Conservation (phyloP, 2,888 invertebrate species). For the Bellardia bayeri region DNA sequence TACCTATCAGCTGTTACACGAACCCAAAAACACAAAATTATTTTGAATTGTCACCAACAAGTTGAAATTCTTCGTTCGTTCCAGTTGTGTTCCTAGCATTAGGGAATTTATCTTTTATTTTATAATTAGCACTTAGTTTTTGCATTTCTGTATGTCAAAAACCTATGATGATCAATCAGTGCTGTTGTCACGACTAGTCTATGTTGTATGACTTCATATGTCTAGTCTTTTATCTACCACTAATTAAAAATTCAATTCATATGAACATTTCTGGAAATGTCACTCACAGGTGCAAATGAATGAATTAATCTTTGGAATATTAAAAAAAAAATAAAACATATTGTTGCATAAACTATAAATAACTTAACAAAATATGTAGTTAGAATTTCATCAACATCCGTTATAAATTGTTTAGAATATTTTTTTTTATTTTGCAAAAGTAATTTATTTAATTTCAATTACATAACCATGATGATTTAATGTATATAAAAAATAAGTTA, state of each 20-base stretch:
- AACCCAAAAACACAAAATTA: too few species aligned
- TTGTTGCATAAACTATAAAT: constrained; percentile 2
- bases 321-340: background rate
- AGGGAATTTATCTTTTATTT: too few species aligned
- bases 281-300: constrained; percentile 29
- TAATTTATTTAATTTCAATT: constrained; percentile 34
- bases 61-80: too few species aligned
- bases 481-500: constrained; percentile 28
- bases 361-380: background rate
- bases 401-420: constrained; percentile 17
- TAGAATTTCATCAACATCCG: constrained; percentile 36
- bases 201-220: background rate
- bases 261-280: constrained; percentile 36
- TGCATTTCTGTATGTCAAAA: too few species aligned
- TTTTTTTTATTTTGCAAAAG: constrained; percentile 3
- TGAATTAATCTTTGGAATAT: constrained; percentile 1
- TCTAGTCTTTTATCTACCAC: background rate
- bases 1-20: too few species aligned
- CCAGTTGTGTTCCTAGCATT: too few species aligned
- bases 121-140: too few species aligned
- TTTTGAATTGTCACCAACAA: too few species aligned
- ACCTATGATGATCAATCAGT: too few species aligned
- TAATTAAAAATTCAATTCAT: constrained; percentile 25
- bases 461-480: constrained; percentile 54
- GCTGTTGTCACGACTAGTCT: background rate